A percentile compares a stretch with the other conserved stretches of the same genome.
phyloP scores from a whole-genome alignment of 2,113 vertebrate genomes.

The Oriolus oriolus region DNA sequence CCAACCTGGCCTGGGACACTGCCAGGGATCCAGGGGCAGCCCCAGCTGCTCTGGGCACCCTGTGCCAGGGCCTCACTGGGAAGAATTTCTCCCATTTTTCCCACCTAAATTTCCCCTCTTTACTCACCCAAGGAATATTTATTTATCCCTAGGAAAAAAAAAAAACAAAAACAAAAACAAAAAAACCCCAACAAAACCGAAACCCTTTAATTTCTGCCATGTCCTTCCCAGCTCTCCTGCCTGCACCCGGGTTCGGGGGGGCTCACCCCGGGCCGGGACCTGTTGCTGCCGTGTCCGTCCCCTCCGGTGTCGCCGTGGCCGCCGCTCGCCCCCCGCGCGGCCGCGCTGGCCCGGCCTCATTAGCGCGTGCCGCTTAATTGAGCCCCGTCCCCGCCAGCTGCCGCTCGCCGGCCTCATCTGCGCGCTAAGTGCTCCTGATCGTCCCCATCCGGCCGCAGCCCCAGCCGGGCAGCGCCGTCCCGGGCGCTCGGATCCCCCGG shows the following conservation, averaged over 20 bases:
- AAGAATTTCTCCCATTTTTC: not conserved
- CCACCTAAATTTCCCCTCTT: not conserved
- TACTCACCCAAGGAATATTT: too few species aligned
- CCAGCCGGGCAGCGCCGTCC: not conserved
- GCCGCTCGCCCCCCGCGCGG: not conserved
- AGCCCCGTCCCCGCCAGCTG: constrained; percentile 73
- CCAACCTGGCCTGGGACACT: not conserved
- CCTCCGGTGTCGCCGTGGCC: not conserved
- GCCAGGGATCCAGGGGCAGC: not conserved
- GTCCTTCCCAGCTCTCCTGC: not conserved
- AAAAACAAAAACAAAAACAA: not conserved
- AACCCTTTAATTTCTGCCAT: rapidly evolving
- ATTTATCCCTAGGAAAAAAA: not conserved
- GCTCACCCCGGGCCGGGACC: not conserved
- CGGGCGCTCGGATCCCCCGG: not conserved
- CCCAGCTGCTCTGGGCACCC: not conserved
- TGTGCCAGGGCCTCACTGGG: not conserved
- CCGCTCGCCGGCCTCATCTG: constrained; percentile 75
- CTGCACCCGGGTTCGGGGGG: not conserved
- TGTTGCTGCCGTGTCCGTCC: constrained; percentile 35
- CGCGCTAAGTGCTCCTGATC: constrained; percentile 74
- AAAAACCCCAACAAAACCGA: too few species aligned
- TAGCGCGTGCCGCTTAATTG: constrained; percentile 78
- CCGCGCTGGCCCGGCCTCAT: constrained; percentile 63
- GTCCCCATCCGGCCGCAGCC: constrained; percentile 71